Evolutionary conservation across 2,113 vertebrate genomes (phyloP).

Genomic region (Epinephelus fuscoguttatus): DNA sequence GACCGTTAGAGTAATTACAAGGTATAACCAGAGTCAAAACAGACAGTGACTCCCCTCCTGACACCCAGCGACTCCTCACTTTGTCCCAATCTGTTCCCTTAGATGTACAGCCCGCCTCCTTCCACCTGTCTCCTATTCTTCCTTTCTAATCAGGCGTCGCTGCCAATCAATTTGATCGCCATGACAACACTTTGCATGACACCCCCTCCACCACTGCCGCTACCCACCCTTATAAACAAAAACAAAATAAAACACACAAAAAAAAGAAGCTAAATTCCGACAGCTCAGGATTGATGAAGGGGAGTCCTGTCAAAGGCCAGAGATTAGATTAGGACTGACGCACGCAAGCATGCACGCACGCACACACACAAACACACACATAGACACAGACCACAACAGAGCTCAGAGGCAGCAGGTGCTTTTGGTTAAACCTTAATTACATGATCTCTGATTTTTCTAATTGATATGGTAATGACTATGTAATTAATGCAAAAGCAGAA

Average conservation of each 20-base stretch:
- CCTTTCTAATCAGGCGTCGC: slow-evolving; percentile 76
- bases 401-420: slow-evolving; percentile 87
- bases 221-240: slow-evolving; percentile 73
- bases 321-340: slow-evolving; percentile 79
- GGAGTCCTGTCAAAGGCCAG: slow-evolving; percentile 79
- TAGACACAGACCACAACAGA: slow-evolving; percentile 48
- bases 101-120: slow-evolving; percentile 72
- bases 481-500: slow-evolving; percentile 89
- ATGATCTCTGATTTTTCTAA: slow-evolving; percentile 88
- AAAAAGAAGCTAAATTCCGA: slow-evolving; percentile 68
- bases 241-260: slow-evolving; percentile 59
- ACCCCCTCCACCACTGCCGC: slow-evolving; percentile 47
- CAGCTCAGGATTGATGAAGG: slow-evolving; percentile 81
- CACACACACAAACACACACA: slow-evolving; percentile 42
- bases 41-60: slow-evolving; percentile 55
- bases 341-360: slow-evolving; percentile 28
- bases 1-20: slow-evolving; percentile 69
- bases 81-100: slow-evolving; percentile 79
- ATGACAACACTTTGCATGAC: slow-evolving; percentile 72
- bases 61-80: slow-evolving; percentile 70
- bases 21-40: slow-evolving; percentile 59
- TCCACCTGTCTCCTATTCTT: slow-evolving; percentile 80
- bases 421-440: slow-evolving; percentile 88
- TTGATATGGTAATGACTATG: slow-evolving; percentile 89
- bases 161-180: slow-evolving; percentile 82